Conservation (phyloP, 2,113 vertebrate genomes). For the Vanacampus margaritifer region DNA sequence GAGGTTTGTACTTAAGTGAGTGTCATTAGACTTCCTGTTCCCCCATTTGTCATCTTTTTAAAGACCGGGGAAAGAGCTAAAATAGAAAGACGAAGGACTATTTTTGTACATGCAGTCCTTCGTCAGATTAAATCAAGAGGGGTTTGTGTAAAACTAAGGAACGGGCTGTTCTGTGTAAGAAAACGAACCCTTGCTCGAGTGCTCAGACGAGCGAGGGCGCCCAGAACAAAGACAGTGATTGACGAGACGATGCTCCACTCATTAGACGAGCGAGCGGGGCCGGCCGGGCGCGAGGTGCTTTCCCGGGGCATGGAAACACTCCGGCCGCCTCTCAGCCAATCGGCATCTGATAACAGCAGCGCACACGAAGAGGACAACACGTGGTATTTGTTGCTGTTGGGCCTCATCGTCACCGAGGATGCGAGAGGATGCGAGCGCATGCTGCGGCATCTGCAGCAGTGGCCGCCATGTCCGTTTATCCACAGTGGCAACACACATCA, state of each 20-base stretch:
- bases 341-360: constrained; percentile 43
- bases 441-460: constrained; percentile 6
- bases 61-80: not conserved
- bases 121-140: not conserved
- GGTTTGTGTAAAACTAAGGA: not conserved
- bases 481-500: constrained; percentile 61
- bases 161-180: not conserved
- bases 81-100: not conserved
- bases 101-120: not conserved
- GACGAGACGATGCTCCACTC: constrained; percentile 62
- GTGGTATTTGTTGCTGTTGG: not conserved
- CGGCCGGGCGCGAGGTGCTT: constrained; percentile 49
- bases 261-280: constrained; percentile 48
- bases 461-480: constrained; percentile 31
- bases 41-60: not conserved
- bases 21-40: no score
- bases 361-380: not conserved
- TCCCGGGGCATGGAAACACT: constrained; percentile 42
- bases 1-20: not conserved
- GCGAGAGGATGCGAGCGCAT: no score
- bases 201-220: constrained; percentile 50
- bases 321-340: constrained; percentile 12
- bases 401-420: not conserved
- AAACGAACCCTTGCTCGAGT: not conserved
- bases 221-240: constrained; percentile 64